Evolutionary conservation across 2,797 vertebrate species (phyloP).

Genomic region (Sciurus vulgaris): DNA sequence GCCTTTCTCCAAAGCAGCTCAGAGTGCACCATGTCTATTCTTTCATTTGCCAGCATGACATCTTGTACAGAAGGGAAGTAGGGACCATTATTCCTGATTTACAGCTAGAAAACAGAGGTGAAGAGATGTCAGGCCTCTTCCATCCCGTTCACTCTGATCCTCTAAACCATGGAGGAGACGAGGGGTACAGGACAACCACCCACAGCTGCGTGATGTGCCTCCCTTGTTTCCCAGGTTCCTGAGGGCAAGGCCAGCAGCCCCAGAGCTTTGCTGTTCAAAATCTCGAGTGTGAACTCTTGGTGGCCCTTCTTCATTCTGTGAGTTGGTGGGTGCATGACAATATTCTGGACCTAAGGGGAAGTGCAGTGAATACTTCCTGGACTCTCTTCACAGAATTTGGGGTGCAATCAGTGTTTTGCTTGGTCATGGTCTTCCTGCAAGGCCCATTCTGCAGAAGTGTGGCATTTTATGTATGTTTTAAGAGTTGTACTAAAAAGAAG

Average conservation of each 20-base stretch:
- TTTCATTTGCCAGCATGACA: neutral
- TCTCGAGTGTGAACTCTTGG: neutral
- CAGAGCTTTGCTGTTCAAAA: neutral
- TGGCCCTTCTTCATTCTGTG: too few relatives aligned
- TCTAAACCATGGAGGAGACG: neutral
- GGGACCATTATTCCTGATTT: neutral
- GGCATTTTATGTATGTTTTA: neutral
- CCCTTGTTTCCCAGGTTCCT: neutral
- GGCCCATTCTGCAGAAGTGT: neutral
- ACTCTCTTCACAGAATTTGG: neutral
- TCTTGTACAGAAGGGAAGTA: neutral
- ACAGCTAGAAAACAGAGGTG: neutral
- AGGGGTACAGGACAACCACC: fast-evolving
- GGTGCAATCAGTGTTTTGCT: neutral
- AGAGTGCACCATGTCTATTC: fast-evolving
- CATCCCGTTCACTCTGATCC: neutral
- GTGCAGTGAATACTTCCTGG: neutral
- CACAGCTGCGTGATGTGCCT: too few relatives aligned
- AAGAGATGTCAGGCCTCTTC: neutral
- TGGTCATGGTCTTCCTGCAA: neutral
- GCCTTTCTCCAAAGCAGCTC: neutral
- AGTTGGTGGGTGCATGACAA: neutral
- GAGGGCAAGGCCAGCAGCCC: too few relatives aligned
- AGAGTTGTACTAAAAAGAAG: neutral
- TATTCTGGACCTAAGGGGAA: neutral